Evolutionary conservation across 2,797 vertebrate genomes (phyloP), one percentile per base, ranked within the genome.

Genomic region (Scleropages formosus): DNA sequence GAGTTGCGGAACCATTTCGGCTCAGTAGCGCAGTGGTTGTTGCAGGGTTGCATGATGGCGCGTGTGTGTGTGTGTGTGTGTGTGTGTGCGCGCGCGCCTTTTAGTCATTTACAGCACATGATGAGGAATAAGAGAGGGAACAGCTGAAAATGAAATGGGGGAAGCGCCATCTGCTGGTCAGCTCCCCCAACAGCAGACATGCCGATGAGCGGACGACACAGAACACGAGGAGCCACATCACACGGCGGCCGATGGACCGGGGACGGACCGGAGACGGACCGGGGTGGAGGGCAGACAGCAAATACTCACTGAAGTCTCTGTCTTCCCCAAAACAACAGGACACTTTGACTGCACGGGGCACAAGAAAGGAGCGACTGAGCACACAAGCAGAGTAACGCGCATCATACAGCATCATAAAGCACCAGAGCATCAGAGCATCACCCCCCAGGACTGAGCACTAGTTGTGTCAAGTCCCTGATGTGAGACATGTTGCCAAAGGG

Each of bases 281-380:
- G 27, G 46, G 8, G 62, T n/a, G 65, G 56, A 77, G 80, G 72
- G 75, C 72, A 83, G 78, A 86, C 90, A 90, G 90, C 88, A 88
- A 88, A 91, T 93, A 93, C 92, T 93, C 92, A 93, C 92, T 93
- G 84, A 93, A 93, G 88, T 93, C 92, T 84, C 88, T 86, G 88
- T 93, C 92, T 87, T 93, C 92, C 89, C 92, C 92, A 87, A 93
- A 93, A 92, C 92, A 93, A 93, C 92, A 93, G 86, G 92, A 92
- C 82, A 93, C 92, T 72, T 90, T 92, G 89, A 93, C 92, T 93
- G 86, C 82, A 88, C 89, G n/a, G 84, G 85, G 90, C 71, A 84
- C n/a, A 84, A 90, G 84, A 93, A 86, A 91, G 90, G 86, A 93
- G 81, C 91, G 76, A 87, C 83, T 87, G 79, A 81, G 85, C 89